These are phyloP conservation scores for Puffinus mauretanicus DNA, from an alignment of 2,113 vertebrate genomes.

Conservation along the genomic window DNA sequence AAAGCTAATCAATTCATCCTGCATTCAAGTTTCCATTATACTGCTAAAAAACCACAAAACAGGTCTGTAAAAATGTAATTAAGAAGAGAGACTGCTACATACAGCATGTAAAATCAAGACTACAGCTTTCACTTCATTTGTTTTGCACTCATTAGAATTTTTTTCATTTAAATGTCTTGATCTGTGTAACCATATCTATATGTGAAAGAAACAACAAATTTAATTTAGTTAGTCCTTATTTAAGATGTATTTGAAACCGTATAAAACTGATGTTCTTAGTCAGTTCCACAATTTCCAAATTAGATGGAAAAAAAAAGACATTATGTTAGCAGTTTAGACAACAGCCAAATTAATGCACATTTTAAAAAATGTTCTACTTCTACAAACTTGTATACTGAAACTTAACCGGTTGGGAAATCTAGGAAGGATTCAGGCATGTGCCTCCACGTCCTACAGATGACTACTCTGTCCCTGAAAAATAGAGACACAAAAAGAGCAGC, in stretches of 20 bases:
- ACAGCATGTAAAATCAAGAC: slow-evolving; percentile 57
- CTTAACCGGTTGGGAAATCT: not conserved
- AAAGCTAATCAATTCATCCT: slow-evolving; percentile 70
- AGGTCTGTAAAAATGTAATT: slow-evolving; percentile 65
- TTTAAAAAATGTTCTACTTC: not conserved
- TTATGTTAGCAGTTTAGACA: not conserved
- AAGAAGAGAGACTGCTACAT: slow-evolving; percentile 27
- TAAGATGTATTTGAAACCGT: slow-evolving; percentile 42
- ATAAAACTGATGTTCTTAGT: slow-evolving; percentile 39
- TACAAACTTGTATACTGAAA: not conserved
- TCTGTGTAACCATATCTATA: slow-evolving; percentile 49
- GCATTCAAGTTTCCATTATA: slow-evolving; percentile 66
- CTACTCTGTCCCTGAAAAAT: not conserved
- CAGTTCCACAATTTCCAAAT: slow-evolving; percentile 49
- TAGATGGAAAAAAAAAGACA: not conserved
- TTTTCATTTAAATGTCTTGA: slow-evolving; percentile 58
- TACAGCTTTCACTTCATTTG: slow-evolving; percentile 56
- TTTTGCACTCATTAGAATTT: slow-evolving; percentile 58
- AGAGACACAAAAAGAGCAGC: not conserved
- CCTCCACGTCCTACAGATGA: not conserved
- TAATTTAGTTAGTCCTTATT: slow-evolving; percentile 63
- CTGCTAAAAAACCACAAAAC: slow-evolving; percentile 58
- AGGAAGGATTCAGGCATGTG: not conserved
- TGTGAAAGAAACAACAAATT: slow-evolving; percentile 53
- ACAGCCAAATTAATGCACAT: not conserved